Evolutionary conservation across 2,113 vertebrate species (phyloP).

Genomic region (Semicossyphus pulcher): DNA sequence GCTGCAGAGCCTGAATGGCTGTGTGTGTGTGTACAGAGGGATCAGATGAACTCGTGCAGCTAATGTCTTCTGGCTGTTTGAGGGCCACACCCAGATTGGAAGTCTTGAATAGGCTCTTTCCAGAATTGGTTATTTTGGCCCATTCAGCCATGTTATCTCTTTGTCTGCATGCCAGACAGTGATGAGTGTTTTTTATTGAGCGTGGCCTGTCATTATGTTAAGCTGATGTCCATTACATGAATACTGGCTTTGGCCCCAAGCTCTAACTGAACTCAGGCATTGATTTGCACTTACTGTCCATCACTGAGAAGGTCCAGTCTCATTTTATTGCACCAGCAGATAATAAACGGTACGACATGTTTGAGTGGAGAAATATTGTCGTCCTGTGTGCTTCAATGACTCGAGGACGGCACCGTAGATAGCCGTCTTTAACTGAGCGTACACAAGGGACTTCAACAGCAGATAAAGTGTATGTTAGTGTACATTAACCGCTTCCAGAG

Average conservation of each 20-base stretch:
- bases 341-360: not conserved
- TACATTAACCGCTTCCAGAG: too few relatives aligned
- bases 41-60: constrained; percentile 8
- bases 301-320: constrained; percentile 33
- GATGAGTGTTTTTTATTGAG: constrained; percentile 56
- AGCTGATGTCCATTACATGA: constrained; percentile 59
- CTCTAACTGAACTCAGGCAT: constrained; percentile 37
- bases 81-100: constrained; percentile 32
- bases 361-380: not conserved
- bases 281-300: constrained; percentile 55
- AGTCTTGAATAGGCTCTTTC: constrained; percentile 18
- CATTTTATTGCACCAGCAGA: constrained; percentile 15
- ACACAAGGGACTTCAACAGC: not conserved
- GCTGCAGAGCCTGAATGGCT: constrained; percentile 8
- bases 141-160: constrained; percentile 43
- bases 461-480: not conserved
- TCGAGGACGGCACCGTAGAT: not conserved
- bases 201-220: constrained; percentile 52
- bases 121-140: constrained; percentile 31
- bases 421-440: not conserved
- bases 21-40: constrained; percentile 1
- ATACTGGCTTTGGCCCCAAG: constrained; percentile 23
- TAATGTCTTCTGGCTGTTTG: constrained; percentile 13
- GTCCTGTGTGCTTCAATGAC: not conserved
- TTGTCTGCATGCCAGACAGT: constrained; percentile 40